Evolutionary conservation across 2,888 invertebrate genomes (phyloP).

Genomic region (Temnothorax unifasciatus): DNA sequence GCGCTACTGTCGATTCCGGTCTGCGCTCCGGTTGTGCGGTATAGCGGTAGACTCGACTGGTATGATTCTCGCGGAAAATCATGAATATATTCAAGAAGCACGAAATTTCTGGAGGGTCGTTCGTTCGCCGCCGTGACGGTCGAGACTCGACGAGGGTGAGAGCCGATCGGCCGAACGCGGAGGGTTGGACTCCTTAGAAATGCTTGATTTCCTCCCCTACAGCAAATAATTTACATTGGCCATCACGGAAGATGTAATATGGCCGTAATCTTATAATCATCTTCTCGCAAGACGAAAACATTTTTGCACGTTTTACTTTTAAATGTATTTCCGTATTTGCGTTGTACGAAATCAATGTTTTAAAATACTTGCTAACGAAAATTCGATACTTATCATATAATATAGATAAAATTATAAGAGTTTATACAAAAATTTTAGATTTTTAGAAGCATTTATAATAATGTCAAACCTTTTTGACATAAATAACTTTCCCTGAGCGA

Average conservation of each 20-base stretch:
- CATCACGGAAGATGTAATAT: constrained; percentile 54
- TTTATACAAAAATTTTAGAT: neutral
- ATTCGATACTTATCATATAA: neutral
- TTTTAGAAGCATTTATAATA: neutral
- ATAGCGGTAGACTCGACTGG: constrained; percentile 36
- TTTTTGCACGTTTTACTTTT: constrained; percentile 26
- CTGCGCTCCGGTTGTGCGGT: constrained; percentile 34
- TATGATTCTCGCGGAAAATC: constrained; percentile 73
- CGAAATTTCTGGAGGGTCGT: constrained; percentile 71
- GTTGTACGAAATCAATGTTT: neutral
- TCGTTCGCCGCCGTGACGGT: constrained; percentile 36
- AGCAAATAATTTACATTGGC: constrained; percentile 73
- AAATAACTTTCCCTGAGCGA: neutral
- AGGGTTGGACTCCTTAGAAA: constrained; percentile 12
- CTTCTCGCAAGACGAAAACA: neutral
- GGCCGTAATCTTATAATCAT: constrained; percentile 65
- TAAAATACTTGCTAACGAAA: neutral
- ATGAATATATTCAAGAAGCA: constrained; percentile 80
- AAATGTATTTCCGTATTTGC: constrained; percentile 43
- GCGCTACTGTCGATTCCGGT: constrained; percentile 61
- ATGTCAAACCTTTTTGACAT: no score
- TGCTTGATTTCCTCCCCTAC: constrained; percentile 9
- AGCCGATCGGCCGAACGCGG: constrained; percentile 38
- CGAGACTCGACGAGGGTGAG: constrained; percentile 27
- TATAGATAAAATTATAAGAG: neutral